These are phyloP conservation scores for Anarsia innoxiella DNA, from an alignment of 2,888 invertebrate genomes.

Conservation along the genomic window DNA sequence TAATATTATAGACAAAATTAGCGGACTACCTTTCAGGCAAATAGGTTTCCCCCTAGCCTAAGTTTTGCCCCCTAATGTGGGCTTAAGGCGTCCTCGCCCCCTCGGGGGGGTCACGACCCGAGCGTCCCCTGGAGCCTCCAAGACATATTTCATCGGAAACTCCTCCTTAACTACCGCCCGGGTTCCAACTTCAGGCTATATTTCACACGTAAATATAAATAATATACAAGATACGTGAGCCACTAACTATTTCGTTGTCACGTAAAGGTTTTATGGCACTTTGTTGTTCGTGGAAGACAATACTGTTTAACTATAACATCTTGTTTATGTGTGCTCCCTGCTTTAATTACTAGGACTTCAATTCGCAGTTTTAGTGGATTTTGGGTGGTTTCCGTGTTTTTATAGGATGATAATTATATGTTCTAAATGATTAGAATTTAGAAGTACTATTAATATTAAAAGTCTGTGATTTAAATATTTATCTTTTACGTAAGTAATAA, in stretches of 20 bases:
- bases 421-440: too few species aligned
- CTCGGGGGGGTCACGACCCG: slow-evolving; percentile 14
- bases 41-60: slow-evolving; percentile 32
- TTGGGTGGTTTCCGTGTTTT: too few species aligned
- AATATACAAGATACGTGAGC: slow-evolving; percentile 57
- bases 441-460: too few species aligned
- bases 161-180: slow-evolving; percentile 57
- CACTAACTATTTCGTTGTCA: slow-evolving; percentile 16
- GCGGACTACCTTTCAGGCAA: slow-evolving; percentile 7
- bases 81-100: slow-evolving; percentile 60
- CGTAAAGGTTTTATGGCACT: slow-evolving; percentile 21
- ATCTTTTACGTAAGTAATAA: too few species aligned
- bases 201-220: slow-evolving; percentile 52
- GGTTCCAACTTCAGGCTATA: slow-evolving; percentile 59
- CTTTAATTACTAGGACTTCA: too few species aligned
- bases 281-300: slow-evolving; percentile 6
- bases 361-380: too few species aligned
- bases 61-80: slow-evolving; percentile 47
- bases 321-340: too few species aligned
- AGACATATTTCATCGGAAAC: slow-evolving; percentile 73
- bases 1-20: slow-evolving; percentile 8
- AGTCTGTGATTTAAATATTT: too few species aligned
- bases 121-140: slow-evolving; percentile 34
- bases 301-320: not conserved
- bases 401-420: too few species aligned